Conservation (phyloP, 2,113 vertebrate species). For the Narcine bancroftii region DNA sequence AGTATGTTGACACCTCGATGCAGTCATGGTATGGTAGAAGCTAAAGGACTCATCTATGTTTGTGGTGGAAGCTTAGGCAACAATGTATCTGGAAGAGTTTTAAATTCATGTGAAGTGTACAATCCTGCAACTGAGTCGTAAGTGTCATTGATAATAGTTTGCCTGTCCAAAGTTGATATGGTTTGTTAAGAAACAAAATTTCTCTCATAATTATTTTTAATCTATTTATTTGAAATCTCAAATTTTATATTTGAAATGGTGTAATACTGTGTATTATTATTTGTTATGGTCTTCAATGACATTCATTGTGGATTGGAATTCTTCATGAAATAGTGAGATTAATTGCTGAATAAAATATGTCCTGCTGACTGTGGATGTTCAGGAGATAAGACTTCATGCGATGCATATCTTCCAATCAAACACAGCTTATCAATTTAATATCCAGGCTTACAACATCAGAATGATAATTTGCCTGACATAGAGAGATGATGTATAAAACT, state of each 20-base stretch:
- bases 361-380: background rate
- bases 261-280: background rate
- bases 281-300: background rate
- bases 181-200: background rate
- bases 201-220: background rate
- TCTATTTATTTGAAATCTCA: background rate
- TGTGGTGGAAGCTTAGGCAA: slow-evolving; percentile 91
- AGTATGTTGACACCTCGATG: slow-evolving; percentile 92
- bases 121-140: slow-evolving; percentile 87
- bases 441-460: background rate
- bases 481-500: background rate
- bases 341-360: background rate
- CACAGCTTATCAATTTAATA: background rate
- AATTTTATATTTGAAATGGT: background rate
- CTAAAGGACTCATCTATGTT: slow-evolving; percentile 84
- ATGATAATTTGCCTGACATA: background rate
- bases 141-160: slow-evolving; percentile 43
- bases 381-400: background rate
- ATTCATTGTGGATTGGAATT: background rate
- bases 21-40: slow-evolving; percentile 90
- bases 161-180: background rate
- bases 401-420: background rate
- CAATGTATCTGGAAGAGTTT: slow-evolving; percentile 84
- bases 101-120: slow-evolving; percentile 91
- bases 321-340: background rate